phyloP scores from a whole-genome alignment of 1,140 invertebrate species.

The Pemphigus obesinymphae region DNA sequence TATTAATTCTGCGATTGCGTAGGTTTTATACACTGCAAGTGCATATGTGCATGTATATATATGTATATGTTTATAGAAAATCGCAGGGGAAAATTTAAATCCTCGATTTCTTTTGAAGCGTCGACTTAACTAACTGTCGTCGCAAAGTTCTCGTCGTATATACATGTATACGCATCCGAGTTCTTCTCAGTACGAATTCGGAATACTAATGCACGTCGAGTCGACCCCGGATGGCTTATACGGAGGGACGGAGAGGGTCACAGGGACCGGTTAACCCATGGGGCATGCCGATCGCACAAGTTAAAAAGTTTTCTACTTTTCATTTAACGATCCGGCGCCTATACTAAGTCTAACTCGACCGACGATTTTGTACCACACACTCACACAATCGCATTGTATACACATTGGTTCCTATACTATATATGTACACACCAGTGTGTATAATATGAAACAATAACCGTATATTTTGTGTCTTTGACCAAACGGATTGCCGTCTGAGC shows the following conservation, averaged over 20 bases:
- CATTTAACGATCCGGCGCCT: background rate
- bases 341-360: background rate
- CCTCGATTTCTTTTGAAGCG: background rate
- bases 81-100: background rate
- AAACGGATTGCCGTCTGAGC: background rate
- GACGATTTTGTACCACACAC: too few relatives aligned
- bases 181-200: background rate
- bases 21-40: too few relatives aligned
- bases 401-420: too few relatives aligned
- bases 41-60: too few relatives aligned
- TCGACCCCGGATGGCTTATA: too few relatives aligned
- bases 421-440: too few relatives aligned
- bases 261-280: background rate
- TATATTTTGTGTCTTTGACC: conserved; percentile 13
- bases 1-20: too few relatives aligned
- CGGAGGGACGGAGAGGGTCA: too few relatives aligned
- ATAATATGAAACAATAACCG: conserved; percentile 28
- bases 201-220: conserved; percentile 8
- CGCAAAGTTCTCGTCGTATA: background rate
- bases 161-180: background rate
- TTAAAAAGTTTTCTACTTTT: background rate
- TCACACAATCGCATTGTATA: too few relatives aligned
- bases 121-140: background rate
- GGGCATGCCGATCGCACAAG: background rate
- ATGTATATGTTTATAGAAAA: background rate